These are phyloP conservation scores for Zapornia atra DNA, from an alignment of 2,113 vertebrate genomes.

Conservation along the genomic window DNA sequence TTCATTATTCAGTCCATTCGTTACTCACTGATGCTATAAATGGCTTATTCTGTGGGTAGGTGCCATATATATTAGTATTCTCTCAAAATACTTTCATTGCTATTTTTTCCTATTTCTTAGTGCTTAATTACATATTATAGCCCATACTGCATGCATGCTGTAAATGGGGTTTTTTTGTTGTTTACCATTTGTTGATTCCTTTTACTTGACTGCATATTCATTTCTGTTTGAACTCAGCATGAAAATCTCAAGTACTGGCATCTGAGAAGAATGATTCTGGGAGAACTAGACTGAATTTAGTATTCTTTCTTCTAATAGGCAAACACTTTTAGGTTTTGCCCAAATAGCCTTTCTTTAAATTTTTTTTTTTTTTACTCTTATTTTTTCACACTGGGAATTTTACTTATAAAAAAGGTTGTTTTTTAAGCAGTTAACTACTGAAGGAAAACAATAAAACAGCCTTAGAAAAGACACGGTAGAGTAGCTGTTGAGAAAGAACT, in stretches of 20 bases:
- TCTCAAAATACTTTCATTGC: background rate
- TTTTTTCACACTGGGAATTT: background rate
- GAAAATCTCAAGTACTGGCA: background rate
- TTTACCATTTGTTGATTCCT: background rate
- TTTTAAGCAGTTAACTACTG: background rate
- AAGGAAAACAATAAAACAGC: background rate
- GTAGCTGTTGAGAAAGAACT: background rate
- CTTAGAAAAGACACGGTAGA: background rate
- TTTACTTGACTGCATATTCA: background rate
- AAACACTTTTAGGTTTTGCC: background rate
- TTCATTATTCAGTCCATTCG: background rate
- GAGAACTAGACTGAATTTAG: background rate
- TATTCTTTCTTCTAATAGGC: background rate
- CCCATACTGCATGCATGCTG: background rate
- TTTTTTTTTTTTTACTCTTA: background rate
- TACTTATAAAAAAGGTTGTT: background rate
- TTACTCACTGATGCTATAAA: slow-evolving; percentile 19
- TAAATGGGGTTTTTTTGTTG: background rate
- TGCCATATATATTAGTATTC: background rate
- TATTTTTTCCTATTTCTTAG: background rate
- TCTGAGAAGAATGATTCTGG: background rate
- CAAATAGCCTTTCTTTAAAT: background rate
- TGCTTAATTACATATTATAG: background rate
- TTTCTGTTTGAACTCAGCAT: background rate
- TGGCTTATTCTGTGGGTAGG: slow-evolving; percentile 1